Evolutionary conservation across 2,888 invertebrate species (phyloP).

Genomic region (Eucriotettix oculatus): DNA sequence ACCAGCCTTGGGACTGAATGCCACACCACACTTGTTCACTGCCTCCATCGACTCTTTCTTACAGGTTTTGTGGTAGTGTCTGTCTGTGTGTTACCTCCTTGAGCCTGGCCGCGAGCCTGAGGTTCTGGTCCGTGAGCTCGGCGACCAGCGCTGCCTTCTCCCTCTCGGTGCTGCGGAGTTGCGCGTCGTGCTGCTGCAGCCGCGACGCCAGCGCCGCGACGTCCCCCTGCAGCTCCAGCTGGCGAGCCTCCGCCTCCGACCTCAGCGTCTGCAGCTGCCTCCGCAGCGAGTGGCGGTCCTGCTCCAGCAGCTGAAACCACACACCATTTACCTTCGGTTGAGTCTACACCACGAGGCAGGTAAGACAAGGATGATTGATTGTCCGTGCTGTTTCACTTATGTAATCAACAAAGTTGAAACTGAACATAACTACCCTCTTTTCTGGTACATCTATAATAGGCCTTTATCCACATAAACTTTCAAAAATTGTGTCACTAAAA

Average conservation of each 20-base stretch:
- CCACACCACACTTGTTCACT: too few relatives aligned
- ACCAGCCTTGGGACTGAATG: background rate
- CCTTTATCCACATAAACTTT: too few relatives aligned
- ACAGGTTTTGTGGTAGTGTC: too few relatives aligned
- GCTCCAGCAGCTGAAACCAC: conserved; percentile 64
- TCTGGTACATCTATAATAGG: too few relatives aligned
- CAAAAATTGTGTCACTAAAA: too few relatives aligned
- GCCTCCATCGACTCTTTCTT: too few relatives aligned
- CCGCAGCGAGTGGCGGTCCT: conserved; percentile 77
- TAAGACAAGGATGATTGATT: too few relatives aligned
- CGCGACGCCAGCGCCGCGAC: conserved; percentile 62
- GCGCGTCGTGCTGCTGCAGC: conserved; percentile 37
- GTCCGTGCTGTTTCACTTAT: too few relatives aligned
- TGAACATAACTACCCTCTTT: too few relatives aligned
- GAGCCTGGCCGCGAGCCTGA: conserved; percentile 66
- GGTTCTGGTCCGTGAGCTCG: conserved; percentile 79
- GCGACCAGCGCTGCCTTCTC: conserved; percentile 67
- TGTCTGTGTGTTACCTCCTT: conserved; percentile 40
- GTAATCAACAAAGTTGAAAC: too few relatives aligned
- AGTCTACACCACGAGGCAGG: too few relatives aligned
- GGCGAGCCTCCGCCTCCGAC: conserved; percentile 74
- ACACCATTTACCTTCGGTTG: too few relatives aligned
- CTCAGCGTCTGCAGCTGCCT: conserved; percentile 71
- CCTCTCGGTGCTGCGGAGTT: conserved; percentile 29
- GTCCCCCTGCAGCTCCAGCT: conserved; percentile 79